Base-by-base conservation (phyloP, 92 coral and sea anemone genomes). In the Meandrina meandrites region DNA sequence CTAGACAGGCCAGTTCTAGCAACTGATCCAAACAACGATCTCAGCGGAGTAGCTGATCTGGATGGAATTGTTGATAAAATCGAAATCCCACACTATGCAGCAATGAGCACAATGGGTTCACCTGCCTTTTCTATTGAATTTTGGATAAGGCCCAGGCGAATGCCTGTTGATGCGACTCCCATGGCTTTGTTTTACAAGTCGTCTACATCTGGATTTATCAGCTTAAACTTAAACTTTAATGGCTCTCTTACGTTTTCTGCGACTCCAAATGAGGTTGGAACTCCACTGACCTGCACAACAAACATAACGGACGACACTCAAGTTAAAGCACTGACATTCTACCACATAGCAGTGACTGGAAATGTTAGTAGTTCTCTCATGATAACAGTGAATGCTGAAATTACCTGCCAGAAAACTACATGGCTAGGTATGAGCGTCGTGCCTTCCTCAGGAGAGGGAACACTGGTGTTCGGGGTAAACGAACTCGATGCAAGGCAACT, bases 91-190 rank as follows among this genome's bases (percentile, higher is more conserved):
- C 82, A 79, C 32, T 79, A 79, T 22, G 14, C 21, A 76, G 80
- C 21, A 76, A 76, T 76, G 80, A 30, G 24, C 27, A 27, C 10
- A 27, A 57, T 79, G 66, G 82, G 40, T 75, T 40, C 54, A 40
- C 82, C 82, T 12, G 69, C 64, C 68, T 79, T 79, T 56, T 79
- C 82, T 48, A 79, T 79, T 15, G 82, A 57, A 28, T 79, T 79
- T 15, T 79, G 82, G 82, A 8, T 79, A 32, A 15, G 82, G n/a
- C 82, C 82, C 30, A 64, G 82, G 11, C 16, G 35, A 11, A 79
- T 79, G 82, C 82, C 82, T 57, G 45, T 31, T 11, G n/a, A 79
- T 27, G 21, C 17, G 5, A 32, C 36, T 51, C 47, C 45, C 14
- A 30, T 79, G 82, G 82, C 82, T 8, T 35, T 79, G 68, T 79